Evolutionary conservation across 2,888 invertebrate species (phyloP).

Genomic region (Lasioglossum leucozonium): DNA sequence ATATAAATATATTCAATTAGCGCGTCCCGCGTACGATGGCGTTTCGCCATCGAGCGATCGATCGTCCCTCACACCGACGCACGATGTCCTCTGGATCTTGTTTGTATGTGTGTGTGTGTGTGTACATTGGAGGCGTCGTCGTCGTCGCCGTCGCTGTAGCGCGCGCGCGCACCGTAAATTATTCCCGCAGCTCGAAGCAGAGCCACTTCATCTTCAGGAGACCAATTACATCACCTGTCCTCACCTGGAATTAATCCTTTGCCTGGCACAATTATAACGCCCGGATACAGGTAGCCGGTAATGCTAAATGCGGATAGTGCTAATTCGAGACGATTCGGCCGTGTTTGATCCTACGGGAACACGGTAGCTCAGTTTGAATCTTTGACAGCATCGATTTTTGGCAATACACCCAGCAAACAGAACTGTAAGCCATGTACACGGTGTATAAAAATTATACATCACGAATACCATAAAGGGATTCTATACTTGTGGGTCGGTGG

Average conservation of each 20-base stretch:
- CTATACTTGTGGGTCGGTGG: too few relatives aligned
- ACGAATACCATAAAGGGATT: too few relatives aligned
- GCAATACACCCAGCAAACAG: background rate
- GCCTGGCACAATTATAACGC: conserved; percentile 33
- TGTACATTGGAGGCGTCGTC: background rate
- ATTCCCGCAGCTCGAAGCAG: conserved; percentile 42
- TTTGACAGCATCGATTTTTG: background rate
- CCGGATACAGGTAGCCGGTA: conserved; percentile 14
- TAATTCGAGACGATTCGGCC: conserved; percentile 29
- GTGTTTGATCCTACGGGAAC: background rate
- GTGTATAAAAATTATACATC: too few relatives aligned
- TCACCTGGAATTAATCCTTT: conserved; percentile 30
- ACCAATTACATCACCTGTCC: conserved; percentile 42
- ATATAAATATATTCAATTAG: conserved; percentile 45
- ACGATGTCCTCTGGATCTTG: background rate
- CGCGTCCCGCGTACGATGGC: background rate
- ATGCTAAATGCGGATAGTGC: background rate
- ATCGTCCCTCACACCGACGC: conserved; percentile 3
- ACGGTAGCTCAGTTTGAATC: background rate
- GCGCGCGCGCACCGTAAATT: conserved; percentile 34
- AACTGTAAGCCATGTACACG: too few relatives aligned
- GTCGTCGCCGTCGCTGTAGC: background rate
- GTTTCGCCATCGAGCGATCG: conserved; percentile 19
- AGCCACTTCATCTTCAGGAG: conserved; percentile 20
- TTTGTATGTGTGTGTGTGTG: background rate